Percentiles rank a stretch among this genome's conserved stretches.
Conservation (phyloP, 2,888 invertebrate species). For the Cryptus viduatorius region DNA sequence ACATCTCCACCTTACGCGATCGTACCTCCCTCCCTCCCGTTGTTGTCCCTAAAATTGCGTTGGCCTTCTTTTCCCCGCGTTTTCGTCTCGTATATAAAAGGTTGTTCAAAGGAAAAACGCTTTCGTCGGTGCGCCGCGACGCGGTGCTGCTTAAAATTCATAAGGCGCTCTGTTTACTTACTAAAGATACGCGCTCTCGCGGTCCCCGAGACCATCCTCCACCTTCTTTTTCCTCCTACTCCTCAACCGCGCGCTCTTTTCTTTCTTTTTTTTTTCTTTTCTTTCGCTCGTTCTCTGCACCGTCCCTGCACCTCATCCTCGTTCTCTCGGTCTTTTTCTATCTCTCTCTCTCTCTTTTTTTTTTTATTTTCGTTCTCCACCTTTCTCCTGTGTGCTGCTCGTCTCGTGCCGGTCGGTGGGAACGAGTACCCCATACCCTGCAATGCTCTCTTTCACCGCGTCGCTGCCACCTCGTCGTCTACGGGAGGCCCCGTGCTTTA, state of each 20-base stretch:
- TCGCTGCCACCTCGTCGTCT: constrained; percentile 10
- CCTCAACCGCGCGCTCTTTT: not conserved
- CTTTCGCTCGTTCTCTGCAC: constrained; percentile 39
- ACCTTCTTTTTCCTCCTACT: constrained; percentile 27
- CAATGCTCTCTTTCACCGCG: constrained; percentile 15
- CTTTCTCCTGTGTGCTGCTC: constrained; percentile 38
- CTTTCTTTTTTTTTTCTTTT: constrained; percentile 18
- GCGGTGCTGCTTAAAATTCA: constrained; percentile 83
- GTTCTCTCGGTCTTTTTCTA: constrained; percentile 27
- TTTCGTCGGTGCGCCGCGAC: constrained; percentile 68
- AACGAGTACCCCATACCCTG: constrained; percentile 11
- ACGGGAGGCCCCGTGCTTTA: constrained; percentile 72
- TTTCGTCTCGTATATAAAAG: constrained; percentile 62
- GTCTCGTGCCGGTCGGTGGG: constrained; percentile 36
- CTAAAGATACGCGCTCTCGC: constrained; percentile 80
- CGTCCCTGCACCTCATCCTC: constrained; percentile 54
- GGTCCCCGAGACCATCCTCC: constrained; percentile 40
- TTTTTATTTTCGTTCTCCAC: constrained; percentile 1
- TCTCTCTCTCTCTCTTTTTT: not conserved
- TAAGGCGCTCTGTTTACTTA: constrained; percentile 84
- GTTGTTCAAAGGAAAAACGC: constrained; percentile 75
- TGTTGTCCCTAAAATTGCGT: constrained; percentile 38
- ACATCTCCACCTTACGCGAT: constrained; percentile 49
- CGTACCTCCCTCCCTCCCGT: not conserved
- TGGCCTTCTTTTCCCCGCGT: constrained; percentile 40